Base-by-base conservation (phyloP, 2,888 invertebrate species). In the Ethmia dodecea region DNA sequence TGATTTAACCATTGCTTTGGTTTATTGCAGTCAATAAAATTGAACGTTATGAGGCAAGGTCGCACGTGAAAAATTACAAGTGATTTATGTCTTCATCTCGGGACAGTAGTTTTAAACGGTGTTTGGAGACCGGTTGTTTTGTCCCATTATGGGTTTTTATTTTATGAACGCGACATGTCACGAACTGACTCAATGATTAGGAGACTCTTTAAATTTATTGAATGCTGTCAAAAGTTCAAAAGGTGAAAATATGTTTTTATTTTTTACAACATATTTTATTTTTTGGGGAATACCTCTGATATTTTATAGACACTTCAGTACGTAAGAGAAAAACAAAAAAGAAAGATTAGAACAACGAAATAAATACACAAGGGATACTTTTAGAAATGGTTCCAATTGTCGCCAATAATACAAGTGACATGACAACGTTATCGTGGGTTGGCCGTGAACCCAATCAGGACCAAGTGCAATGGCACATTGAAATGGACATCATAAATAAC, bases 31-130 rank as follows among this genome's bases (percentile, higher is more conserved):
- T 79, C 84, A 80, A 84, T 86, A 86, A 86, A 86, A 81, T 79
- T 84, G 74, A 81, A 74, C 73, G 80, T 80, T 87, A 86, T 81
- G 81, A 86, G 83, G 75, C 86, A 87, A 86, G 86, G 86, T 78
- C 84, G 81, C 64, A 64, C 65, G 70, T 73, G 79, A 78, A 78
- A 79, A 73, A 79, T 71, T 57, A 63, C 60, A 52, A 44, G 61
- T 76, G 75, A 83, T 81, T 83, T 73, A 81, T 79, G 79, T 73
- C 81, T 84, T 76, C 50, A 81, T 83, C 65, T 70, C 52, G 53
- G 49, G 60, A 67, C 68, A 60, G 53, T 51, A 48, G 47, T 60
- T 56, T 55, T 55, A 55, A 49, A 36, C 31, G 43, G 30, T 43
- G 48, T 49, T 48, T 50, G 37, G 42, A 37, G 35, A 49, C 49